Percentiles rank a stretch among this genome's conserved stretches.
Evolutionary conservation across 92 coral and sea anemone species (phyloP).

Genomic region (Porites divaricata): DNA sequence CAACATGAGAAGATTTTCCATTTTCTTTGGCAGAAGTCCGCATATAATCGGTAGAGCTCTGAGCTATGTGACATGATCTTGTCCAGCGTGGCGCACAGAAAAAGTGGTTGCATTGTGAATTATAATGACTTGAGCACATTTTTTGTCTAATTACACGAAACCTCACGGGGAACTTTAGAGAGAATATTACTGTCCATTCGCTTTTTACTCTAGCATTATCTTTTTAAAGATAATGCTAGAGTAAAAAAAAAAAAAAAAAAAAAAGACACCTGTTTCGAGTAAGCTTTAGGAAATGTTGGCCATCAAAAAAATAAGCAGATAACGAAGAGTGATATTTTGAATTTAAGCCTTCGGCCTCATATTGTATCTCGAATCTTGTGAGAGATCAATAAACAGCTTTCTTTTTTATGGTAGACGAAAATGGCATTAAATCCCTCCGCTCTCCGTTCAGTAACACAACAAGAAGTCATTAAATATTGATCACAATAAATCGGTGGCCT

Average conservation of each 20-base stretch:
- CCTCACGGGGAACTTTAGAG: conserved; percentile 26
- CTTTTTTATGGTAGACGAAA: background rate
- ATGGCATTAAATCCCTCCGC: background rate
- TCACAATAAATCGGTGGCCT: background rate
- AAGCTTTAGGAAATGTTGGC: background rate
- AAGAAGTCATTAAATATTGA: conserved; percentile 28
- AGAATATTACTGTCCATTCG: conserved; percentile 12
- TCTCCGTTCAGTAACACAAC: background rate
- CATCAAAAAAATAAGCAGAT: background rate
- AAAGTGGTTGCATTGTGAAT: background rate
- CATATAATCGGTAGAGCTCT: background rate
- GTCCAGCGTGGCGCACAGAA: background rate
- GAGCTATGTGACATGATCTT: background rate
- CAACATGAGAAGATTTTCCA: conserved; percentile 14
- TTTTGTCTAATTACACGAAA: conserved; percentile 30
- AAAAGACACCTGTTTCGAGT: conserved; percentile 7
- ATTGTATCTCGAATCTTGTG: background rate
- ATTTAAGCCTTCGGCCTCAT: background rate
- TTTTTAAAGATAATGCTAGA: no score
- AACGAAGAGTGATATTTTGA: background rate
- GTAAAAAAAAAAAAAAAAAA: no score
- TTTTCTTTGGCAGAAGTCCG: background rate
- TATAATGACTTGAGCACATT: background rate
- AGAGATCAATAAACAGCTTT: background rate
- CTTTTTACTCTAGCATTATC: background rate